These are phyloP conservation scores for Heliocidaris tuberculata DNA, from an alignment of 35 echinoderm and acorn worm genomes.

Conservation along the genomic window DNA sequence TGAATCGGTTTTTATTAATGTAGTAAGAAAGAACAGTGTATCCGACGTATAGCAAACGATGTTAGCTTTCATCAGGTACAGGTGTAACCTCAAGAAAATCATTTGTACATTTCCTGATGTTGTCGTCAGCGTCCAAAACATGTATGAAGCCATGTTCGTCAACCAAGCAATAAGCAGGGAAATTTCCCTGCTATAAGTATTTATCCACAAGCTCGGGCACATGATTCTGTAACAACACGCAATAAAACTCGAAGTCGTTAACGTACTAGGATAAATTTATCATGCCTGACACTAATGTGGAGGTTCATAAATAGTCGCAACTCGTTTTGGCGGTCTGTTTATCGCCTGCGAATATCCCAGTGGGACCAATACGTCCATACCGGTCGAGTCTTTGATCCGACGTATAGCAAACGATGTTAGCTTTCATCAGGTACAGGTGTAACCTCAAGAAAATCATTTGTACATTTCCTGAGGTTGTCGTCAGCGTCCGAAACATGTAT, in stretches of 20 bases:
- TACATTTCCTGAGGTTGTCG: not conserved
- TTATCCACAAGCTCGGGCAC: not conserved
- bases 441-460: not conserved
- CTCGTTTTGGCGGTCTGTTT: constrained; percentile 33
- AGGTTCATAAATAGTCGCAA: constrained; percentile 6
- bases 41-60: not conserved
- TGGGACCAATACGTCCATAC: not conserved
- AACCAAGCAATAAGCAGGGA: not conserved
- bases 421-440: constrained; percentile 28
- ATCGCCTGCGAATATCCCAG: constrained; percentile 17
- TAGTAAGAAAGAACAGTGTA: not conserved
- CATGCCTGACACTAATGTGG: not conserved
- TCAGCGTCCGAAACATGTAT: not conserved
- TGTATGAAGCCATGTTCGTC: not conserved
- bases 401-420: constrained; percentile 14
- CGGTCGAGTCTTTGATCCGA: constrained; percentile 18
- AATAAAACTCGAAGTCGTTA: constrained; percentile 12
- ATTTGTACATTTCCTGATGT: not conserved
- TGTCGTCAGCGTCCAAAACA: not conserved
- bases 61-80: constrained; percentile 25
- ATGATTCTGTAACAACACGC: not conserved
- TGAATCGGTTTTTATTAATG: too few relatives aligned
- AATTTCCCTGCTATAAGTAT: too few relatives aligned
- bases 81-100: not conserved
- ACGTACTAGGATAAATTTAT: constrained; percentile 23